Evolutionary conservation across 2,113 vertebrate species (phyloP), one percentile per base, ranked within the genome.

Genomic region (Corydoras sp.): DNA sequence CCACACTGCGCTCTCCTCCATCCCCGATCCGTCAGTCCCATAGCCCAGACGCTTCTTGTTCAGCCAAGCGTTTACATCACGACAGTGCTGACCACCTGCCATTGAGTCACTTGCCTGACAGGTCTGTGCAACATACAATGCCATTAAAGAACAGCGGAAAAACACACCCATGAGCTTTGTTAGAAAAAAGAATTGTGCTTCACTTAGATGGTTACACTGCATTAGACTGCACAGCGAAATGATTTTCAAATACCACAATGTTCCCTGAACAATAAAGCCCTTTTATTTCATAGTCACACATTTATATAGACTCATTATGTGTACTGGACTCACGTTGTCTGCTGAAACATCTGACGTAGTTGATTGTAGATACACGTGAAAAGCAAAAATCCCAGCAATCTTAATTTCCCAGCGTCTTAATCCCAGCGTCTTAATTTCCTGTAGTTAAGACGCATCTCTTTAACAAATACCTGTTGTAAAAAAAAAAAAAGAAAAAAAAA

Each of bases 11-110:
- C 7, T 43, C 68, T 10, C 56, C 79, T 29, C 67, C 65, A 4
- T 10, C 72, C 3, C 56, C 53, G 5, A 56, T 48, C 10, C 72
- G 24, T 49, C 69, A 24, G 56, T 72, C 76, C 35, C 43, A 68
- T 66, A 78, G 75, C 58, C 75, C 77, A 64, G 67, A 67, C 5
- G 13, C 11, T 30, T 65, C 75, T 43, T 72, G 43, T 62, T 73
- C 79, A 60, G 74, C 62, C 5, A 74, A 72, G 49, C 62, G 5
- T 12, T 58, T 49, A 43, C 62, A 51, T 59, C 58, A 68, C 66
- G 15, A 12, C 72, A n/a, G 31, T 24, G 11, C 69, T 15, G 71
- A 72, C 30, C 74, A 67, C 43, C 61, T 64, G 54, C 15, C 65
- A 1, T 2, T 7, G 12, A 62, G 74, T 5, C 55, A 55, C 58